phyloP scores from a whole-genome alignment of 2,113 vertebrate species.

The Taurulus bubalis region DNA sequence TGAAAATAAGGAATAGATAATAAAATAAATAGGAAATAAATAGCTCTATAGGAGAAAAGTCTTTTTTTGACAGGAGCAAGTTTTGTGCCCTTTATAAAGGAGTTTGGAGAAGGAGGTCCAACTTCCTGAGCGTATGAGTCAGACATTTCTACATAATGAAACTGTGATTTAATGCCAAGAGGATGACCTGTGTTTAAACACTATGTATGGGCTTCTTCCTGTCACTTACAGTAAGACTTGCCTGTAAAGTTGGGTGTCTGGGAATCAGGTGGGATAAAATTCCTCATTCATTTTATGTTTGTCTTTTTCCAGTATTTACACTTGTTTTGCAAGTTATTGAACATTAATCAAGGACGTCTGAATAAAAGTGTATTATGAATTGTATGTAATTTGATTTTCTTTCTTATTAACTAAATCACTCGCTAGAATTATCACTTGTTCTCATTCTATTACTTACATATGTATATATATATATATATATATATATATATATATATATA shows the following conservation, averaged over 20 bases:
- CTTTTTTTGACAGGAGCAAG: conserved; percentile 30
- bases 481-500: too few species aligned
- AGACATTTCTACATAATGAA: conserved; percentile 58
- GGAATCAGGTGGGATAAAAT: conserved; percentile 1
- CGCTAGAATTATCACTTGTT: background rate
- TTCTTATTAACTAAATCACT: too few species aligned
- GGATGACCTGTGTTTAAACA: conserved; percentile 40
- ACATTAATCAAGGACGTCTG: background rate
- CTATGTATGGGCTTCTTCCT: conserved; percentile 66
- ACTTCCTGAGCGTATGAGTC: conserved; percentile 62
- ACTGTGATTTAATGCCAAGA: conserved; percentile 45
- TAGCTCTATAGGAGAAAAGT: conserved; percentile 1
- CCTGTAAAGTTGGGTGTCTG: background rate
- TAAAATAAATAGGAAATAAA: conserved; percentile 45
- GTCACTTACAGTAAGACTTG: conserved; percentile 26
- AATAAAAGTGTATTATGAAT: background rate
- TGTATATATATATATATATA: background rate
- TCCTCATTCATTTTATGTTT: background rate
- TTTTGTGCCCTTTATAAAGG: conserved; percentile 65
- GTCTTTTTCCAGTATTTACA: background rate
- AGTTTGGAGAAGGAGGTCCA: conserved; percentile 64
- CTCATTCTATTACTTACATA: too few species aligned
- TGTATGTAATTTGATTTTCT: background rate
- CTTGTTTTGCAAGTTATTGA: background rate
- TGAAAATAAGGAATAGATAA: background rate